Evolutionary conservation across 2,113 vertebrate species (phyloP).

Genomic region (Corythoichthys intestinalis): DNA sequence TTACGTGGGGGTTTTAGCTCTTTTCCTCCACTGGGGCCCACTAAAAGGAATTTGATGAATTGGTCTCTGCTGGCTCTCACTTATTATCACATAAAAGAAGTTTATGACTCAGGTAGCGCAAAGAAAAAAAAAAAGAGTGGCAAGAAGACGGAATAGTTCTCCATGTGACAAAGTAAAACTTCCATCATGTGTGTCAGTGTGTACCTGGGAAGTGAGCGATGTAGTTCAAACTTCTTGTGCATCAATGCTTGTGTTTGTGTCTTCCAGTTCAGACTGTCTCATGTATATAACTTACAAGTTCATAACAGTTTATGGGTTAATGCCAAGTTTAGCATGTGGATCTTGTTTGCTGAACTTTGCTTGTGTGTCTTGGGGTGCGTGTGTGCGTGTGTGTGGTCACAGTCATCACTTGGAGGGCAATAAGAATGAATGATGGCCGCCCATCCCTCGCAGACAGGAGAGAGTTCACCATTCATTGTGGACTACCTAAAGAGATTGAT

Average conservation of each 20-base stretch:
- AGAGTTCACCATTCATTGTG: constrained; percentile 66
- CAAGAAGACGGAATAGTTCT: constrained; percentile 17
- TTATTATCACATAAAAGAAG: constrained; percentile 65
- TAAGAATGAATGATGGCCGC: constrained; percentile 51
- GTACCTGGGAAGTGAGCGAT: not conserved
- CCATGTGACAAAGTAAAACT: constrained; percentile 41
- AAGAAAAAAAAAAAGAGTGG: not conserved
- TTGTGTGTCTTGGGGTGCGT: constrained; percentile 11
- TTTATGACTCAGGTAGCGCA: constrained; percentile 35
- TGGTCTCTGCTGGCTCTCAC: constrained; percentile 56
- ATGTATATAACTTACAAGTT: constrained; percentile 7
- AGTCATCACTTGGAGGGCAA: constrained; percentile 34
- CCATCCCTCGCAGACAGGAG: constrained; percentile 54
- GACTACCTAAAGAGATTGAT: constrained; percentile 67
- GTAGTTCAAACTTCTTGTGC: not conserved
- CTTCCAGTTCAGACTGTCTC: not conserved
- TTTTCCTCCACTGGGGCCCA: constrained; percentile 34
- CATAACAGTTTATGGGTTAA: constrained; percentile 8
- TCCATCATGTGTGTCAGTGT: constrained; percentile 26
- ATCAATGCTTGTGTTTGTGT: constrained; percentile 12
- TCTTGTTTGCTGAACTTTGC: constrained; percentile 27
- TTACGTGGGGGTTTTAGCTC: constrained; percentile 29
- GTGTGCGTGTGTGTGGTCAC: constrained; percentile 48
- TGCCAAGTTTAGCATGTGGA: constrained; percentile 22
- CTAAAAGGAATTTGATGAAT: constrained; percentile 58